phyloP scores from a whole-genome alignment of 1,140 invertebrate genomes.

The Procambarus clarkii region DNA sequence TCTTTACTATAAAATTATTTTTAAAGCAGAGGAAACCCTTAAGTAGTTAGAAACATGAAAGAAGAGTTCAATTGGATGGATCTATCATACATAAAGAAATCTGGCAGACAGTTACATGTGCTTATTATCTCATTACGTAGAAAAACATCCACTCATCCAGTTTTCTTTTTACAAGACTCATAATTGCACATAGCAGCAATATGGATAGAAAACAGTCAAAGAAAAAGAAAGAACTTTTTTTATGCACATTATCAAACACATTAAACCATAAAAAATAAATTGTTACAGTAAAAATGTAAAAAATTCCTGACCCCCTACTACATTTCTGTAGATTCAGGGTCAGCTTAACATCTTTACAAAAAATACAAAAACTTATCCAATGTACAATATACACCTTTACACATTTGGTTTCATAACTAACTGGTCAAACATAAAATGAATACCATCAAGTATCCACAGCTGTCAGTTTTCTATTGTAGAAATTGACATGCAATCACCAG shows the following conservation, averaged over 20 bases:
- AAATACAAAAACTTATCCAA: slow-evolving; percentile 58
- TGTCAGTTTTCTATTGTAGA: background rate
- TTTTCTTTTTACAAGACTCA: background rate
- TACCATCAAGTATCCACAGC: slow-evolving; percentile 34
- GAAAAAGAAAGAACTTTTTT: slow-evolving; percentile 37
- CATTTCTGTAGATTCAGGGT: slow-evolving; percentile 7
- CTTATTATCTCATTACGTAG: slow-evolving; percentile 14
- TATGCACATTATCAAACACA: slow-evolving; percentile 49
- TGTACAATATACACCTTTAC: slow-evolving; percentile 62
- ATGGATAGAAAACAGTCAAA: slow-evolving; percentile 25
- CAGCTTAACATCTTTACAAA: slow-evolving; percentile 58
- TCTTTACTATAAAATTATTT: slow-evolving; percentile 3
- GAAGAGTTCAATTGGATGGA: slow-evolving; percentile 25
- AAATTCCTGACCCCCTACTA: slow-evolving; percentile 12
- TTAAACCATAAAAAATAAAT: slow-evolving; percentile 59
- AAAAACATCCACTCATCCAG: slow-evolving; percentile 15
- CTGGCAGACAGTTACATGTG: slow-evolving; percentile 16
- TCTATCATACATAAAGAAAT: slow-evolving; percentile 35
- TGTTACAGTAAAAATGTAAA: slow-evolving; percentile 60
- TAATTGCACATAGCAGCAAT: slow-evolving; percentile 47
- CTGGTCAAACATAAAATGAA: slow-evolving; percentile 52
- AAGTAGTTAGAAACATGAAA: background rate
- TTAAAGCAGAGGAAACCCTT: slow-evolving; percentile 34
- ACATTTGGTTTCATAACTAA: slow-evolving; percentile 56
- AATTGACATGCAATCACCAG: slow-evolving; percentile 17